Conservation (phyloP, 2,113 vertebrate genomes). For the Zosterops pallidus region DNA sequence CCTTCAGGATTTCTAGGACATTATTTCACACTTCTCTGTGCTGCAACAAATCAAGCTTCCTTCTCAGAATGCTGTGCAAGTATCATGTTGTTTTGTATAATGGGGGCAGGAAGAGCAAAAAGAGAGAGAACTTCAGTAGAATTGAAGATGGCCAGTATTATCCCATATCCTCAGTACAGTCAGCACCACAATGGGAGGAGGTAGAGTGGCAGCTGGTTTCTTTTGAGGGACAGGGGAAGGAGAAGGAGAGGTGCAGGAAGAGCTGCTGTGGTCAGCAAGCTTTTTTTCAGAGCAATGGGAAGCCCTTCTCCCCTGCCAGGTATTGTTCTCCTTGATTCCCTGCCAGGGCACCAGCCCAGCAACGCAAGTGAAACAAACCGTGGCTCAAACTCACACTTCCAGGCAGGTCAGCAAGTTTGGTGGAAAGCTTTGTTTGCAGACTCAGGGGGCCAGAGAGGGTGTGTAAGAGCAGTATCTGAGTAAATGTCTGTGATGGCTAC, state of each 20-base stretch:
- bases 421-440: background rate
- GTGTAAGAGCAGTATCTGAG: background rate
- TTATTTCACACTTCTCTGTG: background rate
- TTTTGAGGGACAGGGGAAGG: background rate
- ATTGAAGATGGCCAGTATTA: background rate
- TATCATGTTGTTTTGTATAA: background rate
- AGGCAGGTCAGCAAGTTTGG: background rate
- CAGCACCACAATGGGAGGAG: background rate
- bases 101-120: background rate
- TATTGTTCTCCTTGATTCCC: constrained; percentile 33
- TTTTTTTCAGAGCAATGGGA: background rate
- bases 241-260: background rate
- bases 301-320: background rate
- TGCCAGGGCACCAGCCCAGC: background rate
- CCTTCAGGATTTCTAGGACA: background rate
- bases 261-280: background rate
- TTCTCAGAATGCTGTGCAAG: background rate
- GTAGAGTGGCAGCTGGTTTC: background rate
- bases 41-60: background rate
- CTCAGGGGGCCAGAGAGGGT: background rate
- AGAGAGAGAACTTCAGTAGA: background rate
- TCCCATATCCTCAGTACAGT: background rate
- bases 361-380: background rate
- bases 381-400: background rate
- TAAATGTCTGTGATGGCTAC: background rate